Evolutionary conservation across 92 coral and sea anemone species (phyloP).

Genomic region (Porites divaricata): DNA sequence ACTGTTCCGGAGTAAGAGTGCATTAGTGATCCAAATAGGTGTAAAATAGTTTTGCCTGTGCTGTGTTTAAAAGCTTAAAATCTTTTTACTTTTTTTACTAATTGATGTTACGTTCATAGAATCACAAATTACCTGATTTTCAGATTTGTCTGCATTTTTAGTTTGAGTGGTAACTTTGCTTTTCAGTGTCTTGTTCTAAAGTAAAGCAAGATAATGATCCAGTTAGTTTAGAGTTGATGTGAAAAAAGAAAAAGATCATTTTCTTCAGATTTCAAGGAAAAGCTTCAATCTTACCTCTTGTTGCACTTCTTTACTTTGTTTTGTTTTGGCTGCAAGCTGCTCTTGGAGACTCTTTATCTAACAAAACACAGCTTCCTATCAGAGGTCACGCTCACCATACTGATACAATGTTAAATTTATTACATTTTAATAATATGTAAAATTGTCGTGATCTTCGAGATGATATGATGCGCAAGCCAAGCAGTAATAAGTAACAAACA

Average conservation of each 20-base stretch:
- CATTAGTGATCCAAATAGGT: too few species aligned
- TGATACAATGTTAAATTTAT: background rate
- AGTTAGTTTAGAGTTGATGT: background rate
- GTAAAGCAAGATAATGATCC: background rate
- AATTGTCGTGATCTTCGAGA: too few species aligned
- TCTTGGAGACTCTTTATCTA: slow-evolving; percentile 86
- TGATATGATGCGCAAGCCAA: too few species aligned
- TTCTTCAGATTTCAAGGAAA: too few species aligned
- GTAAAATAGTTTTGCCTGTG: too few species aligned
- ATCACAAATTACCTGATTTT: slow-evolving; percentile 63
- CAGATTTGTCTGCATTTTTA: slow-evolving; percentile 67
- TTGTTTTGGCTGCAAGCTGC: slow-evolving; percentile 82
- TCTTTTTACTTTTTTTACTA: background rate
- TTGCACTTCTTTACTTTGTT: slow-evolving; percentile 87
- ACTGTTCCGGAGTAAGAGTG: too few species aligned
- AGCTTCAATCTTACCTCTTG: slow-evolving; percentile 77
- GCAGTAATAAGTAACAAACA: too few species aligned
- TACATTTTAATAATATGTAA: too few species aligned
- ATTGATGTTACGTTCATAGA: too few species aligned
- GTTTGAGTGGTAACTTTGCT: slow-evolving; percentile 74
- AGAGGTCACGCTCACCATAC: background rate
- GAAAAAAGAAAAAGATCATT: background rate
- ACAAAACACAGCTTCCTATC: background rate
- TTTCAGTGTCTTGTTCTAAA: slow-evolving; percentile 72
- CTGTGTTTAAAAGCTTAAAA: too few species aligned